Percentiles rank a stretch among this genome's conserved stretches.
These are phyloP conservation scores for Cairina moschata DNA, from an alignment of 2,113 vertebrate species.

Conservation along the genomic window DNA sequence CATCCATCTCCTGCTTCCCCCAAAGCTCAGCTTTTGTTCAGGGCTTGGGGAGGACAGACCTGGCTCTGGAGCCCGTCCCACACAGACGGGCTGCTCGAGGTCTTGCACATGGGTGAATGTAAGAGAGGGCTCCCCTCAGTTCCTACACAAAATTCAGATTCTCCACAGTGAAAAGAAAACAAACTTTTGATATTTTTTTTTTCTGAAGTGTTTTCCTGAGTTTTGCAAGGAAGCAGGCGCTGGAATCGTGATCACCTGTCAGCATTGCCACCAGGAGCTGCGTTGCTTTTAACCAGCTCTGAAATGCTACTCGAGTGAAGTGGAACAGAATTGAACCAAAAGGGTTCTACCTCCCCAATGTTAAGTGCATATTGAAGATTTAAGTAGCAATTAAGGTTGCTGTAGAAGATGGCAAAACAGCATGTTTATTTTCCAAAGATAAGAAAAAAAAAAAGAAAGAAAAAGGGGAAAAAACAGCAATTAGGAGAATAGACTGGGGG, in stretches of 20 bases:
- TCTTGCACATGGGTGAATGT: fast-evolving
- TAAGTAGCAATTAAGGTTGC: slow-evolving; percentile 78
- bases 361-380: slow-evolving; percentile 77
- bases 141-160: not conserved
- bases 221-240: not conserved
- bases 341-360: slow-evolving; percentile 52
- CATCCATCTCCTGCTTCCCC: not conserved
- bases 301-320: slow-evolving; percentile 63
- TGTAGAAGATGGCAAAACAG: slow-evolving; percentile 61
- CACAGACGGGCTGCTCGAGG: not conserved
- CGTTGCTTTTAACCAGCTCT: slow-evolving; percentile 59
- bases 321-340: slow-evolving; percentile 63
- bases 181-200: not conserved
- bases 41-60: not conserved
- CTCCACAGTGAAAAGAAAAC: fast-evolving
- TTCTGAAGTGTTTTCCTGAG: not conserved
- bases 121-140: fast-evolving
- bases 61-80: fast-evolving
- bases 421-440: slow-evolving; percentile 33
- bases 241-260: not conserved
- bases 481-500: slow-evolving; percentile 80
- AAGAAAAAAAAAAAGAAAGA: not conserved
- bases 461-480: slow-evolving; percentile 62
- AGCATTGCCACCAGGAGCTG: slow-evolving; percentile 19
- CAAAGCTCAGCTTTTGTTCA: not conserved